Base-by-base conservation (phyloP, 2,888 invertebrate genomes). In the Malthinus flaveolus region DNA sequence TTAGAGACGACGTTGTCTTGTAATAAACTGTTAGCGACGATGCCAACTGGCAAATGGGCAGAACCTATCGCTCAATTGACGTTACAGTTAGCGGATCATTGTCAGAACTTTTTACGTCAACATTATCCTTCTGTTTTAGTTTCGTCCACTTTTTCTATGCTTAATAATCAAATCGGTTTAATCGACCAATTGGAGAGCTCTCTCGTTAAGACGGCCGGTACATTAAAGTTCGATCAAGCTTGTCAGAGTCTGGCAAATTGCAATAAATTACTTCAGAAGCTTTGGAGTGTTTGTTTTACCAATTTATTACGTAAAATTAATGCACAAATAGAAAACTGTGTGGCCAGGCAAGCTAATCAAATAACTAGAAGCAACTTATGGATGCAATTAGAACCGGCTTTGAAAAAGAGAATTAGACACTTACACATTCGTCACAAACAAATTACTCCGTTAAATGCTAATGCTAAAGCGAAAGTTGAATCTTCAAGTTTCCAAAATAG, bases 1-100 rank as follows among this genome's bases (percentile, higher is more conserved):
- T 80, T 96, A 49, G 92, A 93, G 68, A 89, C 89, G 0, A 87
- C 93, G 58, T 84, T 91, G 73, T 90, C 91, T 59, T 94, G 93
- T 75, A 93, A 95, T 73, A 88, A 91, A 80, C 79, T 91, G 65
- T 81, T 89, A 67, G 85, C 89, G 2, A 88, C 89, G 36, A 80
- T 95, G 62, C 91, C 93, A 7, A 86, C 87, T 61, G 52, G 66
- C 37, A 85, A 91, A 59, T 95, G 95, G 95, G 88, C 93, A 0
- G 91, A 91, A 64, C 84, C 87, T 1, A 87, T 94, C 9, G 88
- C 88, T 64, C 85, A 87, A 60, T 81, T 94, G 74, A 90, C 92
- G 23, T 85, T 89, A 3, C 90, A 90, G 69, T 82, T 97, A 9
- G 81, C 93, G 47, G 93, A 92, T 69, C 87, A 90, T 1, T 88